These are phyloP conservation scores for Habropoda laboriosa DNA, from an alignment of 1,140 invertebrate species.

Conservation along the genomic window DNA sequence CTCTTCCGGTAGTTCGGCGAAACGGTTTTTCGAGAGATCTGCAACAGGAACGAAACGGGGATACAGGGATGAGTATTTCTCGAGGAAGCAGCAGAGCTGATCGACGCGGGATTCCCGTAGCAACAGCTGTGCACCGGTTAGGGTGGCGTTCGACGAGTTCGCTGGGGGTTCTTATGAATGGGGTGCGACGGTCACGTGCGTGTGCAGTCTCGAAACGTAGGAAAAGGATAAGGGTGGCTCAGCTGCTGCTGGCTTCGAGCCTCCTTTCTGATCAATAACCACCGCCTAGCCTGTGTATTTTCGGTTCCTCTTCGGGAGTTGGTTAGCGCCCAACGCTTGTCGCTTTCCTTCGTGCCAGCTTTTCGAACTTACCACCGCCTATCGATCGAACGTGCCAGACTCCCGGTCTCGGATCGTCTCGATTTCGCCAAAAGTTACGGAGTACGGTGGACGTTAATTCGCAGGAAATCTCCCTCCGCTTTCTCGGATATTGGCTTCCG, in stretches of 20 bases:
- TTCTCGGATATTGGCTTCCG: slow-evolving; percentile 36
- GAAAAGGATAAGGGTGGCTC: slow-evolving; percentile 62
- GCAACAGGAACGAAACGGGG: slow-evolving; percentile 80
- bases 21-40: slow-evolving; percentile 97
- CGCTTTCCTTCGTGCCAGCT: slow-evolving; percentile 9
- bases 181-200: slow-evolving; percentile 67
- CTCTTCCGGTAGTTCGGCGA: slow-evolving; percentile 93
- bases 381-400: not conserved
- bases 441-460: slow-evolving; percentile 45
- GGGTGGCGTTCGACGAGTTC: slow-evolving; percentile 50
- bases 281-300: slow-evolving; percentile 44
- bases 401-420: not conserved
- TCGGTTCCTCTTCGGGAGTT: slow-evolving; percentile 17
- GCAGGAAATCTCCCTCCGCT: slow-evolving; percentile 32
- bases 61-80: not conserved
- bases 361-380: not conserved
- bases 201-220: slow-evolving; percentile 50
- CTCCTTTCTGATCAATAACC: slow-evolving; percentile 64
- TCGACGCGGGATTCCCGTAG: slow-evolving; percentile 48
- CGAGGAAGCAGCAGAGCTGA: too few species aligned
- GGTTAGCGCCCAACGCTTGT: not conserved
- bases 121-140: slow-evolving; percentile 61
- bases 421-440: too few species aligned
- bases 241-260: slow-evolving; percentile 62
- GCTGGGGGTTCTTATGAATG: slow-evolving; percentile 66